Percentiles rank a stretch among this genome's conserved stretches.
These are phyloP conservation scores for Periphyllus acericola DNA, from an alignment of 2,888 invertebrate genomes.

Conservation along the genomic window DNA sequence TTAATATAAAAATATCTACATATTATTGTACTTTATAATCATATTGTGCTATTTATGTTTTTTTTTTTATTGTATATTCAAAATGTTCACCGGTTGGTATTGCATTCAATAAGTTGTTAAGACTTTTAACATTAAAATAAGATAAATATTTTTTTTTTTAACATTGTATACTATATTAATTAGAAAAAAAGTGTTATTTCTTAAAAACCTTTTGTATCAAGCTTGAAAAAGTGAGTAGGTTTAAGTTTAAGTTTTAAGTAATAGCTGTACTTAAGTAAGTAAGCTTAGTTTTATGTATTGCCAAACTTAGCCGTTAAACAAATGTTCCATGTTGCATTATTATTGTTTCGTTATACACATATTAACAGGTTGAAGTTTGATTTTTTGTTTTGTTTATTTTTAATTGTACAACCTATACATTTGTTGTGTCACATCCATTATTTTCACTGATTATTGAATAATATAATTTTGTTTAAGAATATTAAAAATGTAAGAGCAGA, in stretches of 20 bases:
- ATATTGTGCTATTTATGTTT: neutral
- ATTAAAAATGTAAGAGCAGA: neutral
- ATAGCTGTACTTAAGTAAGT: neutral
- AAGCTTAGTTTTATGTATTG: neutral
- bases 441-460: neutral
- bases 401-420: neutral
- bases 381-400: slow-evolving; percentile 7
- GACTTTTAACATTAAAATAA: neutral
- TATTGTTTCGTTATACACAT: neutral
- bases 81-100: neutral
- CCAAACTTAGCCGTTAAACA: neutral
- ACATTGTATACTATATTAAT: too few species aligned
- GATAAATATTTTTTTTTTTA: neutral
- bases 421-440: neutral
- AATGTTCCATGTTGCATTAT: neutral
- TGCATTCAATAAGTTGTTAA: neutral
- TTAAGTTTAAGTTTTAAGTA: neutral
- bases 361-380: neutral
- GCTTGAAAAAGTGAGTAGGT: neutral
- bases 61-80: neutral
- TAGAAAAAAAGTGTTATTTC: neutral
- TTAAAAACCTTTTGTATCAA: neutral
- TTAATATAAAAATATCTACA: too few species aligned
- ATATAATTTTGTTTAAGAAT: neutral
- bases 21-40: too few species aligned